phyloP scores from a whole-genome alignment of 2,888 invertebrate genomes.

The Drosophila mimica region DNA sequence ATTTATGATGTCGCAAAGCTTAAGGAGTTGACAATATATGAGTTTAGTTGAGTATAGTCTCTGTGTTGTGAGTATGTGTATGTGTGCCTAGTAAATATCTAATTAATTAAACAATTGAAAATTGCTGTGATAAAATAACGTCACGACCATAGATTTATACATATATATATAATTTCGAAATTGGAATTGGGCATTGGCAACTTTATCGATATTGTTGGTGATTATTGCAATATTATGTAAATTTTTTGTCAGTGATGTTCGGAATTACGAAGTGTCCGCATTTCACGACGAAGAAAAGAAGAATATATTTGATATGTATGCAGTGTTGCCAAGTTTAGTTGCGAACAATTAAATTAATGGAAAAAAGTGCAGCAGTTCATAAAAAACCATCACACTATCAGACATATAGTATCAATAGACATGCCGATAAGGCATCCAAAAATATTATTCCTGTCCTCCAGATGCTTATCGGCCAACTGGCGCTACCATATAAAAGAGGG shows the following conservation, averaged over 20 bases:
- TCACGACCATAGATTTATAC: no score
- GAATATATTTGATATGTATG: no score
- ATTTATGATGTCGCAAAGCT: no score
- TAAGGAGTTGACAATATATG: no score
- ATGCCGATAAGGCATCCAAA: slow-evolving; percentile 42
- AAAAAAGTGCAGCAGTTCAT: slow-evolving; percentile 25
- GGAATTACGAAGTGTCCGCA: no score
- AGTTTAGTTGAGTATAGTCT: neutral
- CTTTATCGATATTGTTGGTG: slow-evolving; percentile 2
- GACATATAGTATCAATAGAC: slow-evolving; percentile 21
- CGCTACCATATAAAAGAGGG: slow-evolving; percentile 58
- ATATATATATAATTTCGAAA: no score
- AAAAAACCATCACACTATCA: slow-evolving; percentile 14
- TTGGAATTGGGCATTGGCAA: no score
- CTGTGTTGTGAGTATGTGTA: neutral
- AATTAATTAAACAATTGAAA: slow-evolving; percentile 77
- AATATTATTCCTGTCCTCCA: neutral
- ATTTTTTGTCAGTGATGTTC: no score
- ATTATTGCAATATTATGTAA: slow-evolving; percentile 1
- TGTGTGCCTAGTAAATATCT: slow-evolving; percentile 35
- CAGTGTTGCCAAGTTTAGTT: no score
- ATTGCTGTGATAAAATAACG: slow-evolving; percentile 79
- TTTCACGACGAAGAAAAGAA: no score
- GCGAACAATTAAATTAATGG: no score
- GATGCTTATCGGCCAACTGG: slow-evolving; percentile 18